Base-by-base conservation (phyloP, 1,140 invertebrate genomes). In the Drosophila oshimai region DNA sequence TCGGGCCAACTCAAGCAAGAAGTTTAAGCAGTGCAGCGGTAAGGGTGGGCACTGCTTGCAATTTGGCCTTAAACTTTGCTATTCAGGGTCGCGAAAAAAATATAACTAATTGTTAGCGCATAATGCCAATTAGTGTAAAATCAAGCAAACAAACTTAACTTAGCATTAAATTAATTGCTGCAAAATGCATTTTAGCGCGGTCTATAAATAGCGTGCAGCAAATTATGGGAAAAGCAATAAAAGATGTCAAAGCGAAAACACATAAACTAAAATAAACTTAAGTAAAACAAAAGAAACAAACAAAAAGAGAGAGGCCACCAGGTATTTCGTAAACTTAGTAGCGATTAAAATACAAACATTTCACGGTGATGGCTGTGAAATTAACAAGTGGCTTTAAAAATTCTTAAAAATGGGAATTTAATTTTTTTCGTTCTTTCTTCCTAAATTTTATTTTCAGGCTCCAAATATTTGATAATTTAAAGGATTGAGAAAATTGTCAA, bases 151-250 rank as follows among this genome's bases (percentile, higher is more conserved):
- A 13, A 50, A 50, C 34, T 60, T 60, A 44, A 72, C 60, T 61
- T 71, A 54, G 54, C 39, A 64, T 34, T 54, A 47, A 44, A 47
- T 36, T 34, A 64, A 73, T 73, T 64, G 69, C 42, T 47, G 70
- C 26, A 34, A 64, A 45, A 55, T 70, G 34, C 42, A 55, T 29
- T 57, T 41, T 12, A 55, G 28, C 34, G 37, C 33, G 20, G 6
- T 65, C 60, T 73, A 73, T 31, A 54, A 73, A 73, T 73, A 65
- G 70, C 70, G 70, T 73, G 70, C 70, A 55, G 69, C 58, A 64
- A 73, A 73, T 54, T 64, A 55, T 73, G 70, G 49, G 70, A 73
- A 54, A 24, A 47, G 20, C 69, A 54, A 73, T 46, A 71, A 68
- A 73, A 77, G n/a, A 73, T 54, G 74, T 60, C 42, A 73, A 62